A percentile compares a stretch with the other conserved stretches of the same genome.
These are phyloP conservation scores for Acanthosoma haemorrhoidale DNA, from an alignment of 2,888 invertebrate species.

Conservation along the genomic window DNA sequence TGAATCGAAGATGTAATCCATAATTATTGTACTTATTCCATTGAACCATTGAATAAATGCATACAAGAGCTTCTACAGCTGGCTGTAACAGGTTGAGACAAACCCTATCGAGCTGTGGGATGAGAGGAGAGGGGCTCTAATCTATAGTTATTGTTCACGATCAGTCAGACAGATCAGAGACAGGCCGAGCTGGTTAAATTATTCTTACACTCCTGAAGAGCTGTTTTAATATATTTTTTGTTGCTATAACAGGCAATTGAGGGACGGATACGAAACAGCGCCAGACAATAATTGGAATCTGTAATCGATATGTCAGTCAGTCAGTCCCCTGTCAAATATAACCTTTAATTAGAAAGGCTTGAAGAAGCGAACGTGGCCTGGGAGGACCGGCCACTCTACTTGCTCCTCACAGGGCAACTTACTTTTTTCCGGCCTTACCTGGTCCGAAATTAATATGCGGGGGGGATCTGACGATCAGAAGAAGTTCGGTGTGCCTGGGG, in stretches of 20 bases:
- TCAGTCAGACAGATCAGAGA: conserved; percentile 17
- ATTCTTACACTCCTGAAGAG: conserved; percentile 22
- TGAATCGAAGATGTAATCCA: too few relatives aligned
- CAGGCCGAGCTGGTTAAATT: conserved; percentile 24
- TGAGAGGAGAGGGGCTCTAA: background rate
- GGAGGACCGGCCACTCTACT: background rate
- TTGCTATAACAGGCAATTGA: conserved; percentile 17
- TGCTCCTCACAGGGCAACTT: background rate
- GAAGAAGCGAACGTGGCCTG: conserved; percentile 6
- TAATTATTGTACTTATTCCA: too few relatives aligned
- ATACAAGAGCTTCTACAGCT: too few relatives aligned
- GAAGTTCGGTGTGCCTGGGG: too few relatives aligned
- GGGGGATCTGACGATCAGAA: too few relatives aligned
- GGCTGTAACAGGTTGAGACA: background rate
- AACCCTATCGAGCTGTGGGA: background rate
- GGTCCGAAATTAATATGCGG: too few relatives aligned
- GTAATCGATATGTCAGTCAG: conserved; percentile 39
- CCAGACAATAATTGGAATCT: conserved; percentile 39
- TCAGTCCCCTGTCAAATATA: conserved; percentile 35
- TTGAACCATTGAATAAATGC: too few relatives aligned
- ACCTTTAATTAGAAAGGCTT: conserved; percentile 37
- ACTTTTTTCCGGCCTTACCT: too few relatives aligned
- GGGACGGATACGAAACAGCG: conserved; percentile 9
- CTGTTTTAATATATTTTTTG: conserved; percentile 26
- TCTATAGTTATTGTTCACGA: conserved; percentile 28